Evolutionary conservation across 2,888 invertebrate genomes (phyloP).

Genomic region (Macaria liturata): DNA sequence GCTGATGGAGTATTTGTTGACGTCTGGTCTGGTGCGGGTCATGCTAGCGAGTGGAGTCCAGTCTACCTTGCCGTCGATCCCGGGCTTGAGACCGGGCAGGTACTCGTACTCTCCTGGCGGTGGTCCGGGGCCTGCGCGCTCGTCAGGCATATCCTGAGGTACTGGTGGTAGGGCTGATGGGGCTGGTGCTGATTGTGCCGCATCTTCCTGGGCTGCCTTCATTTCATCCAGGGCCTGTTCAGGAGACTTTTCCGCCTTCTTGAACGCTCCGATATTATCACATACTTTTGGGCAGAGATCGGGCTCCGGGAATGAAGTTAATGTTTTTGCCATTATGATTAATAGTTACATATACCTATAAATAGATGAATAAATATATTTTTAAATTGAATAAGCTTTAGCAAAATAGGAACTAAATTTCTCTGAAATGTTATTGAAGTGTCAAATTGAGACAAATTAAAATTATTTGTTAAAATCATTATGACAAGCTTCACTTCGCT

Average conservation of each 20-base stretch:
- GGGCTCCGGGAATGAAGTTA: slow-evolving; percentile 57
- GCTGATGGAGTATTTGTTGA: slow-evolving; percentile 89
- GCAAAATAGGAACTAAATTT: too few species aligned
- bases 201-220: slow-evolving; percentile 38
- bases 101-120: slow-evolving; percentile 47
- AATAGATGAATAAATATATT: too few species aligned
- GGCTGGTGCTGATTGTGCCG: slow-evolving; percentile 14
- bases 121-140: slow-evolving; percentile 31
- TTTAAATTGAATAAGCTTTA: too few species aligned
- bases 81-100: slow-evolving; percentile 77
- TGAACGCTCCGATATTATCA: slow-evolving; percentile 65
- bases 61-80: slow-evolving; percentile 88
- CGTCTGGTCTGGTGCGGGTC: slow-evolving; percentile 89
- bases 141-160: slow-evolving; percentile 15
- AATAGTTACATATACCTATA: too few species aligned
- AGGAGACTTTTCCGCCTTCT: slow-evolving; percentile 55
- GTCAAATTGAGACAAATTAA: too few species aligned
- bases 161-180: background rate
- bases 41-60: slow-evolving; percentile 88
- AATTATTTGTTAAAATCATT: too few species aligned
- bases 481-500: too few species aligned
- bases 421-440: too few species aligned
- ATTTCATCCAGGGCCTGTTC: slow-evolving; percentile 42
- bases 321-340: slow-evolving; percentile 15
- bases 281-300: slow-evolving; percentile 64